Evolutionary conservation across 2,888 invertebrate genomes (phyloP), one percentile per base, ranked within the genome.

Genomic region (Deroplatys truncata): DNA sequence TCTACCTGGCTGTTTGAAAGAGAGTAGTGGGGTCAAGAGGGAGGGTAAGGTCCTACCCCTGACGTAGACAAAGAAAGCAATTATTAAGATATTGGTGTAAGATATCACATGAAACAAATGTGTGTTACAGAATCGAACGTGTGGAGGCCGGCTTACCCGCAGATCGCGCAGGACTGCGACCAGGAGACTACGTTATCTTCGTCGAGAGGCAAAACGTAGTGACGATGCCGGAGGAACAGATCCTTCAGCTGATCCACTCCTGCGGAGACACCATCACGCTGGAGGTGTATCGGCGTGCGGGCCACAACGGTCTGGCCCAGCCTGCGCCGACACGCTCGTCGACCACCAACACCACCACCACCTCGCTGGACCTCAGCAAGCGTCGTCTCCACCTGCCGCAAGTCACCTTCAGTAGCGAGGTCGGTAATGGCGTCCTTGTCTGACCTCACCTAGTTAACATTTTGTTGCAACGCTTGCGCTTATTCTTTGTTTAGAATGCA

Each of bases 341-440:
- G 84, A 84, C 90, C 83, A 56, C 90, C 56, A 88, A 89, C 20
- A 91, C 91, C 92, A 89, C 92, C 1, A 94, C 94, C 84, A 92
- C 91, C 84, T 92, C 92, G 15, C 91, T 92, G 88, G 94, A 94
- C 90, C 93, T 94, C 91, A 93, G 93, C 91, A 93, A 95, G 92
- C 95, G 96, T 93, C 95, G 96, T 92, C 94, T 97, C 31, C 95
- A 97, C 92, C 94, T 97, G 92, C 97, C 97, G 29, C 97, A 97
- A 94, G 97, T 98, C 93, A 97, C 98, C 88, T 98, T 98, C 94
- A 97, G 96, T 93, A 96, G 97, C 93, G 98, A 98, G 98, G 98
- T 98, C 96, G 97, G 98, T 97, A 96, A 96, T 92, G 97, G 97
- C 91, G 97, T 98, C 92, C 96, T 98, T 92, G 97, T 98, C 92